Evolutionary conservation across 1,140 invertebrate species (phyloP), one percentile per base, ranked within the genome.

Genomic region (Micrasema longulum): DNA sequence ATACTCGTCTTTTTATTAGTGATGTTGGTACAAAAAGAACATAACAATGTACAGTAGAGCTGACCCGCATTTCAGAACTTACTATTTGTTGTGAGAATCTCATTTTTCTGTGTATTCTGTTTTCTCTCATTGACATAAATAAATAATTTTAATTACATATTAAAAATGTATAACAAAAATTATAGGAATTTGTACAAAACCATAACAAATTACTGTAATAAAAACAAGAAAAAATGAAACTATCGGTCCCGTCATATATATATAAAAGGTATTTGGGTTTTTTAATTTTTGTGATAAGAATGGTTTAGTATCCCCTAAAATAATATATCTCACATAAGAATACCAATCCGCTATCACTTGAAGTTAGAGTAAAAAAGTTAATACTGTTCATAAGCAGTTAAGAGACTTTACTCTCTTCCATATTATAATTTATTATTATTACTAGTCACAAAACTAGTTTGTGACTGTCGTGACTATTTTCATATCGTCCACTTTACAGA

Each of bases 11-110:
- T 75, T 75, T 75, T 72, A 73, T 76, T 73, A 68, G 67, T 68
- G 68, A 69, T 73, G 63, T 73, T 67, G 53, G 23, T 69, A 76
- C 38, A 74, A 26, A 76, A 31, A 66, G 55, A 64, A 70, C 22
- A 60, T 65, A 72, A 45, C 55, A 72, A 69, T 71, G 72, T 71
- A 76, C 35, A 70, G 48, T 45, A 18, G 62, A 73, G 43, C 36
- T 67, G 53, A 70, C 73, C 72, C 69, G 73, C 48, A 68, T 69
- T 26, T 57, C 53, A 66, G 50, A 72, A 64, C 80, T 84, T 85
- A 82, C 78, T 85, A 85, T 85, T 85, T 85, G 84, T 84, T 85
- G 84, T 85, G 84, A 85, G 84, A 85, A 77, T 82, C 78, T 78
- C 78, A 78, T 78, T 76, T 72, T 78, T 57, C 71, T 77, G 14